Conservation (phyloP, 1,140 invertebrate genomes). For the Phymorhynchus buccinoides region DNA sequence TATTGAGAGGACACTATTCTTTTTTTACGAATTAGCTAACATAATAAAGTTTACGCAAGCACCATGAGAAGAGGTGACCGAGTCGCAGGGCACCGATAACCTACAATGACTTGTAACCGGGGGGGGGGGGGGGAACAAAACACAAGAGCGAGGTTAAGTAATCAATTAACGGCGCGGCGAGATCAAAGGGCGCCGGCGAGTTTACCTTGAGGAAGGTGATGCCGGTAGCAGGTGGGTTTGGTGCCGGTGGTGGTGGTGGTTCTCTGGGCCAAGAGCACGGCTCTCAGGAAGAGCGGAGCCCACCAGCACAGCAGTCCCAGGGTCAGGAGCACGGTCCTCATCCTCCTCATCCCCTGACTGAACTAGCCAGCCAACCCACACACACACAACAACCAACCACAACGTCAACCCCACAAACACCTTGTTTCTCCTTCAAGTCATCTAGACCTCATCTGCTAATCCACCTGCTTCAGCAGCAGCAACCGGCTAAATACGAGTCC, state of each 20-base stretch:
- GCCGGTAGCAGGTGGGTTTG: constrained; percentile 14
- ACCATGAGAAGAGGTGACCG: no score
- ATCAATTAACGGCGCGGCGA: neutral
- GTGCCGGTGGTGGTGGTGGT: neutral
- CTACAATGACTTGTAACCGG: no score
- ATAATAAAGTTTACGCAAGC: no score
- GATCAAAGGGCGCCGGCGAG: neutral
- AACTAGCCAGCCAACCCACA: neutral
- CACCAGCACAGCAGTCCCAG: constrained; percentile 47
- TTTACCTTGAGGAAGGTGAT: constrained; percentile 1
- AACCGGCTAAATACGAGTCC: neutral
- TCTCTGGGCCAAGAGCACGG: constrained; percentile 43
- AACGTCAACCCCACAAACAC: no score
- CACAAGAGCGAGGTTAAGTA: no score
- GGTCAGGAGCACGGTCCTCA: constrained; percentile 47
- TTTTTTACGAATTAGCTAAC: no score
- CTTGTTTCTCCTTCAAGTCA: neutral
- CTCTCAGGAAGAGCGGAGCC: constrained; percentile 38
- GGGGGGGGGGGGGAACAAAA: no score
- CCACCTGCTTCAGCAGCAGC: neutral
- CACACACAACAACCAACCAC: neutral
- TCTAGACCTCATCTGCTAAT: constrained; percentile 13
- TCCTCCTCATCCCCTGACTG: constrained; percentile 36
- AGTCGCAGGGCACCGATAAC: no score
- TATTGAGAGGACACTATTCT: no score